Evolutionary conservation across 2,113 vertebrate genomes (phyloP).

Genomic region (Cariama cristata): DNA sequence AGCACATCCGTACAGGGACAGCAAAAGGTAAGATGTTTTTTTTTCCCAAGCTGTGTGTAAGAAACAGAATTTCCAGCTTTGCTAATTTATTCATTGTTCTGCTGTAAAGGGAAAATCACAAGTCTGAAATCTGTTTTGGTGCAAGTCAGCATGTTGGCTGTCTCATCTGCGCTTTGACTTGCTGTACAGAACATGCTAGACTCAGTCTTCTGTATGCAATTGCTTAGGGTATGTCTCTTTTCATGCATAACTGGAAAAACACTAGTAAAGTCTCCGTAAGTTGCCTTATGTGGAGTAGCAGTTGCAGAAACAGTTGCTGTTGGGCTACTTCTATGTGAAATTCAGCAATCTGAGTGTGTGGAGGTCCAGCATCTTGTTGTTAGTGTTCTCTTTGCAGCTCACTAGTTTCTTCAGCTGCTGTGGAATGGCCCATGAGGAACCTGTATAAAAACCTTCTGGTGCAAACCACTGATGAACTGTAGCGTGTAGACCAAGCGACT

Average conservation of each 20-base stretch:
- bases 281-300: background rate
- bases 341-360: background rate
- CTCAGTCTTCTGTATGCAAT: background rate
- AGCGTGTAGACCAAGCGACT: background rate
- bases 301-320: background rate
- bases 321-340: background rate
- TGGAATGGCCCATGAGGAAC: background rate
- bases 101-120: background rate
- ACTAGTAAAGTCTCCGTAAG: background rate
- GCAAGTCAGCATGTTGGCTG: background rate
- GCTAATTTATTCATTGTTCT: background rate
- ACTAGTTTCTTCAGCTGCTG: background rate
- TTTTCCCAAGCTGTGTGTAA: background rate
- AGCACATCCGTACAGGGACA: constrained; percentile 57
- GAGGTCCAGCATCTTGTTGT: background rate
- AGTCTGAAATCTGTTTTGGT: background rate
- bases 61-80: background rate
- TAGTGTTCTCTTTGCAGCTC: background rate
- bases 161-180: background rate
- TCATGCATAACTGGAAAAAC: background rate
- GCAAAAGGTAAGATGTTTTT: constrained; percentile 81
- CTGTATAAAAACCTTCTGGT: background rate
- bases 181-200: background rate
- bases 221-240: background rate
- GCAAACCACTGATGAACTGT: background rate